Base-by-base conservation (phyloP, 2,113 vertebrate genomes). In the Eidolon helvum region DNA sequence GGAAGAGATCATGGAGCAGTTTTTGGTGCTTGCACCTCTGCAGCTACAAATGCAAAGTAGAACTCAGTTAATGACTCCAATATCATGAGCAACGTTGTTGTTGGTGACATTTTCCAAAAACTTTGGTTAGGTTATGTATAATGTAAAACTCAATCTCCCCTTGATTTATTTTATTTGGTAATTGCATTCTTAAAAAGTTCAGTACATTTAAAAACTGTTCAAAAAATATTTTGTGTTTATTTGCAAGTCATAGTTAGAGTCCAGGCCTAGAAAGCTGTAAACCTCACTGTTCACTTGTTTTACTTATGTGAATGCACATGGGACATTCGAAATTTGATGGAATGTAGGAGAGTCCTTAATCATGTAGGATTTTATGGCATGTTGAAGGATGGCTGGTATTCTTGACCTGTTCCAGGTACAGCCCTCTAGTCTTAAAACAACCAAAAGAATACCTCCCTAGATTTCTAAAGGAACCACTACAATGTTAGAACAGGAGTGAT, bases 141-240 rank as follows among this genome's bases (percentile, higher is more conserved):
- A 65, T 90, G 79, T 33, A 80, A 93, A 93, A 53, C 38, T 78
- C 69, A 80, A 3, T 53, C 57, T 66, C n/a, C 35, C 83, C 85
- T 91, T 84, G 45, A 88, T 93, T 91, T 96, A 57, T 89, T 88
- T 55, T 74, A 74, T 92, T 89, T 83, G 59, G 35, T 40, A 57
- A 8, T 50, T 93, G 8, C 9, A 7, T 61, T 90, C 84, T 93
- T 84, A n/a, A 35, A 55, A 93, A 84, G 30, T 90, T 89, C 40
- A 61, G 9, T 65, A 30, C 38, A 24, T 79, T 83, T 97, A 66
- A 24, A 85, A 92, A 90, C 59, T 80, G 21, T 92, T 84, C 16
- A 88, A 21, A 87, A 65, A 28, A 72, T 80, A 43, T 14, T 71
- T 69, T 61, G 12, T 94, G 26, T 93, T 95, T 92, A 40, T 84